A percentile compares a stretch with the other conserved stretches of the same genome.
phyloP scores from a whole-genome alignment of 2,113 vertebrate genomes.

The Synodontis membranacea region DNA sequence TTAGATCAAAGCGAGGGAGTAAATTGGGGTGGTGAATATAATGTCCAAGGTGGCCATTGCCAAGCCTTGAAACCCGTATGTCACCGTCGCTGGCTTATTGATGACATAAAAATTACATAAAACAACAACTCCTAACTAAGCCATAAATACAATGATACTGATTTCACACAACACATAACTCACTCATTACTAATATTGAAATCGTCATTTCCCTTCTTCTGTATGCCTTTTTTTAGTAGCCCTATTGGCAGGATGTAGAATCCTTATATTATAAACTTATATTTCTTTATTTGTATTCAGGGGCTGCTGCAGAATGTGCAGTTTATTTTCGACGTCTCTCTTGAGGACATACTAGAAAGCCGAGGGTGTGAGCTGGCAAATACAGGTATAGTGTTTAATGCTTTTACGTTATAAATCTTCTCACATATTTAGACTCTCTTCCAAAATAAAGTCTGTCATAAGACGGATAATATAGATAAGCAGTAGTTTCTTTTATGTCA shows the following conservation, averaged over 20 bases:
- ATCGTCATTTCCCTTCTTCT: neutral
- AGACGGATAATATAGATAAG: neutral
- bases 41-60: neutral
- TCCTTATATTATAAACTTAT: constrained; percentile 13
- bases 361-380: constrained; percentile 77
- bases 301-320: constrained; percentile 82
- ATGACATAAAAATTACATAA: neutral
- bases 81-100: neutral
- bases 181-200: neutral
- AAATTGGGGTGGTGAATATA: neutral
- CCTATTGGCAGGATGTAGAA: neutral
- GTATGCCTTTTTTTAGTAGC: neutral
- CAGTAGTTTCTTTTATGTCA: neutral
- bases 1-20: neutral
- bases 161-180: neutral
- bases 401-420: constrained; percentile 17
- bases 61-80: neutral
- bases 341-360: constrained; percentile 77
- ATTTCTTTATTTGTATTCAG: constrained; percentile 61
- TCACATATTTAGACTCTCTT: constrained; percentile 19
- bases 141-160: neutral
- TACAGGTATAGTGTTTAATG: constrained; percentile 68
- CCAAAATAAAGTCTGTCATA: constrained; percentile 6
- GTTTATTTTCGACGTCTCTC: constrained; percentile 76
- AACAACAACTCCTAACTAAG: neutral